phyloP scores from a whole-genome alignment of 92 coral and sea anemone species.

The Montipora capitata region DNA sequence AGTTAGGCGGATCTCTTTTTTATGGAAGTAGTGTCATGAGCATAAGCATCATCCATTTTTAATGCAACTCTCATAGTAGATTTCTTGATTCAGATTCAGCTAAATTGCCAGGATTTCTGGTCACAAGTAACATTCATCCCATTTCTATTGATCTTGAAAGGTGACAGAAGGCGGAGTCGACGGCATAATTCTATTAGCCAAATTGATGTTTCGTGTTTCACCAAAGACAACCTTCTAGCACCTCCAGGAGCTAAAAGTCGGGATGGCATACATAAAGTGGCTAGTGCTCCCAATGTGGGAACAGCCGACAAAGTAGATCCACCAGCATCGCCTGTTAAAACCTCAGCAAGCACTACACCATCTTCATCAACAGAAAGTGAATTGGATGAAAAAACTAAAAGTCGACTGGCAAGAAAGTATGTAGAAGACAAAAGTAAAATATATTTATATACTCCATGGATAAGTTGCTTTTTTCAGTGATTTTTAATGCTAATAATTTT shows the following conservation, averaged over 20 bases:
- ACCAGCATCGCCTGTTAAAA: conserved; percentile 86
- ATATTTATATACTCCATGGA: too few relatives aligned
- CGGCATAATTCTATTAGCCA: conserved; percentile 95
- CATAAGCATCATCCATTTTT: too few relatives aligned
- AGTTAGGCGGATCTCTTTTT: too few relatives aligned
- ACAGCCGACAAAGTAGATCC: conserved; percentile 65
- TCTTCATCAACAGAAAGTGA: conserved; percentile 91
- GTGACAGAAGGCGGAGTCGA: conserved; percentile 95
- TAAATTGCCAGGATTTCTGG: background rate
- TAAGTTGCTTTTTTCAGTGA: background rate
- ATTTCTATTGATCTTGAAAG: conserved; percentile 35
- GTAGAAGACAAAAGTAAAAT: background rate
- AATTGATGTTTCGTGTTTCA: conserved; percentile 66
- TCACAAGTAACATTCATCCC: background rate
- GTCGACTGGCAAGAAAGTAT: conserved; percentile 93
- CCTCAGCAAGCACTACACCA: conserved; percentile 91
- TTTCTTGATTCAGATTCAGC: too few relatives aligned
- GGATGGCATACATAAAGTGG: conserved; percentile 74
- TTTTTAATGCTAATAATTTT: too few relatives aligned
- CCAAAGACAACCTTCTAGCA: conserved; percentile 40
- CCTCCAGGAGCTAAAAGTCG: conserved; percentile 45
- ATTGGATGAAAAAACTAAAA: conserved; percentile 88
- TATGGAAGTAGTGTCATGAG: too few relatives aligned
- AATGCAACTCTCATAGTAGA: too few relatives aligned
- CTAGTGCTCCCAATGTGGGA: conserved; percentile 82